Conservation (phyloP, 2,888 invertebrate species). For the Cephus runcator region DNA sequence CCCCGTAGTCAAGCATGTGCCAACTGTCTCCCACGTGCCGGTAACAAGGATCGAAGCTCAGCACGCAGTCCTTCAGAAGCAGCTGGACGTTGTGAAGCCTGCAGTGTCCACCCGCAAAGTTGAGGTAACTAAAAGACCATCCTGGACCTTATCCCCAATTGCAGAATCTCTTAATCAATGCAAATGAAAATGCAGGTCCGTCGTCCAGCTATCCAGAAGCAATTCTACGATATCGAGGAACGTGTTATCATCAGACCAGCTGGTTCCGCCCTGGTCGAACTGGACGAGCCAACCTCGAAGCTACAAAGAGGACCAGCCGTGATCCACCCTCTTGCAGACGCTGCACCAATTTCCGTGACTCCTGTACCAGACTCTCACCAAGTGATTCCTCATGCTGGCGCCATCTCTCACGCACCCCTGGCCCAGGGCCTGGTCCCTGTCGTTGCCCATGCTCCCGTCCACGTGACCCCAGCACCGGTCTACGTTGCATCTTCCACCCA, state of each 20-base stretch:
- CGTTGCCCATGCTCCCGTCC: slow-evolving; percentile 36
- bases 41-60: slow-evolving; percentile 66
- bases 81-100: slow-evolving; percentile 71
- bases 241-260: slow-evolving; percentile 71
- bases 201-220: slow-evolving; percentile 73
- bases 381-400: slow-evolving; percentile 32
- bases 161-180: not conserved
- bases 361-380: slow-evolving; percentile 37
- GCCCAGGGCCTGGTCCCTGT: slow-evolving; percentile 30
- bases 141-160: not conserved
- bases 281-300: slow-evolving; percentile 71
- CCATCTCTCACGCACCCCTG: slow-evolving; percentile 32
- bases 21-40: slow-evolving; percentile 67
- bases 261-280: slow-evolving; percentile 71
- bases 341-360: slow-evolving; percentile 32
- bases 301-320: slow-evolving; percentile 67
- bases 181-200: slow-evolving; percentile 60
- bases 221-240: slow-evolving; percentile 74
- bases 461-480: slow-evolving; percentile 24
- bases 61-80: slow-evolving; percentile 68
- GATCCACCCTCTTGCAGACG: slow-evolving; percentile 51
- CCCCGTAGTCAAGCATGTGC: slow-evolving; percentile 61
- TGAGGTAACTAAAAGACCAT: slow-evolving; percentile 52
- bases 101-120: slow-evolving; percentile 70
- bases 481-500: slow-evolving; percentile 28